phyloP scores from a whole-genome alignment of 2,113 vertebrate genomes.

The Vimba vimba region DNA sequence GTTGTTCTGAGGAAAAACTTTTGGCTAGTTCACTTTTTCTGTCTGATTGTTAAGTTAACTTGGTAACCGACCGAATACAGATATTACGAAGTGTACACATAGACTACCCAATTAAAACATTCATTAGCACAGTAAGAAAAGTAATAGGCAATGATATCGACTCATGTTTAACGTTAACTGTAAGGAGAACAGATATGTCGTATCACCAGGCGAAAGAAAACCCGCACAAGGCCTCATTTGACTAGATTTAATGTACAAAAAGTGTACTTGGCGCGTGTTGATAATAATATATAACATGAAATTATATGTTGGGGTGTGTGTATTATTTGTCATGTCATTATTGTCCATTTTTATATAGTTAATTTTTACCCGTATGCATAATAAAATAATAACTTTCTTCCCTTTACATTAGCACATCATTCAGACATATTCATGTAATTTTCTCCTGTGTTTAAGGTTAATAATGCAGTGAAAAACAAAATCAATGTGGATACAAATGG shows the following conservation, averaged over 20 bases:
- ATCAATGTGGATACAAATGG: conserved; percentile 51
- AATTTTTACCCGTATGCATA: neutral
- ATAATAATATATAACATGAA: no score
- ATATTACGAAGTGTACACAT: neutral
- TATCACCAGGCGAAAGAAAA: neutral
- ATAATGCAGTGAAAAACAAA: conserved; percentile 61
- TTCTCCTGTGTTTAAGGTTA: conserved; percentile 52
- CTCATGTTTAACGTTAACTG: neutral
- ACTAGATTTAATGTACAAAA: neutral
- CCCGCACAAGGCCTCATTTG: conserved; percentile 16
- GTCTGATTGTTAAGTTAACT: neutral
- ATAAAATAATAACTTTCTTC: no score
- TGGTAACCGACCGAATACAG: neutral
- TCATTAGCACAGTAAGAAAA: neutral
- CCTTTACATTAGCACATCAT: neutral
- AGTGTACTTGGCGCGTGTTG: neutral
- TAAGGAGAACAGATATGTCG: neutral
- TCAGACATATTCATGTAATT: neutral
- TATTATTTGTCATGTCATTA: neutral
- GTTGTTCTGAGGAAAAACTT: conserved; percentile 30
- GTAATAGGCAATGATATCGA: neutral
- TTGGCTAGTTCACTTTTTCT: neutral
- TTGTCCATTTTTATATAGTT: neutral
- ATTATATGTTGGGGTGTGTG: no score
- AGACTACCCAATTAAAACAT: neutral